Evolutionary conservation across 2,797 vertebrate species (phyloP).

Genomic region (Chaunax sp.): DNA sequence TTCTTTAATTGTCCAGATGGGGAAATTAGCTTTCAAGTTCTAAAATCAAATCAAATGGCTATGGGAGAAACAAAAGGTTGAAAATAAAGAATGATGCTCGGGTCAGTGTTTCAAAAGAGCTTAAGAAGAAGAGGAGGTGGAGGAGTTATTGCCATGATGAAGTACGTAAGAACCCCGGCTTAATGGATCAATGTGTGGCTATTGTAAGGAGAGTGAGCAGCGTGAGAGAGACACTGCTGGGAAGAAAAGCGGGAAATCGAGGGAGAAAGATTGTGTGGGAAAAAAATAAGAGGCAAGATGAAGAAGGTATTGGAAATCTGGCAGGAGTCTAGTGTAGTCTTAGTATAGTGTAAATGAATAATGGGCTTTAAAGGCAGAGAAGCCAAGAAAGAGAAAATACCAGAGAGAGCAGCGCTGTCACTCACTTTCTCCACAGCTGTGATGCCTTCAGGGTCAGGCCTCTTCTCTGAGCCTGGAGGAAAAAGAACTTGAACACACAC

Average conservation of each 20-base stretch:
- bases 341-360: conserved; percentile 51
- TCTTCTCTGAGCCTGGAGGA: conserved; percentile 8
- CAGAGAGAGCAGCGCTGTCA: conserved; percentile 33
- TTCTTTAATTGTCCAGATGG: conserved; percentile 14
- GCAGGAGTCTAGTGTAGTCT: conserved; percentile 24
- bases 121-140: conserved; percentile 25
- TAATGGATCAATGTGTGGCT: conserved; percentile 48
- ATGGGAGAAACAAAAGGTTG: conserved; percentile 39
- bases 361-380: conserved; percentile 38
- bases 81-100: conserved; percentile 21
- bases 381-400: conserved; percentile 39
- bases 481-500: conserved; percentile 20
- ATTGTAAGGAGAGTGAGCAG: conserved; percentile 5
- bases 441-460: conserved; percentile 15
- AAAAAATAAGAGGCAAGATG: conserved; percentile 16
- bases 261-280: conserved; percentile 20
- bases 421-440: conserved; percentile 29
- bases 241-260: conserved; percentile 8
- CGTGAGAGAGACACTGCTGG: background rate
- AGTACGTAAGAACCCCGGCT: conserved; percentile 28
- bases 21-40: conserved; percentile 11
- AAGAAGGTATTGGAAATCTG: conserved; percentile 34
- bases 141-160: conserved; percentile 26
- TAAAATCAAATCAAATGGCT: background rate
- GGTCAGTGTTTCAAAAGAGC: conserved; percentile 40